Evolutionary conservation across 2,113 vertebrate species (phyloP), one percentile per base, ranked within the genome.

Genomic region (Gambusia holbrooki): DNA sequence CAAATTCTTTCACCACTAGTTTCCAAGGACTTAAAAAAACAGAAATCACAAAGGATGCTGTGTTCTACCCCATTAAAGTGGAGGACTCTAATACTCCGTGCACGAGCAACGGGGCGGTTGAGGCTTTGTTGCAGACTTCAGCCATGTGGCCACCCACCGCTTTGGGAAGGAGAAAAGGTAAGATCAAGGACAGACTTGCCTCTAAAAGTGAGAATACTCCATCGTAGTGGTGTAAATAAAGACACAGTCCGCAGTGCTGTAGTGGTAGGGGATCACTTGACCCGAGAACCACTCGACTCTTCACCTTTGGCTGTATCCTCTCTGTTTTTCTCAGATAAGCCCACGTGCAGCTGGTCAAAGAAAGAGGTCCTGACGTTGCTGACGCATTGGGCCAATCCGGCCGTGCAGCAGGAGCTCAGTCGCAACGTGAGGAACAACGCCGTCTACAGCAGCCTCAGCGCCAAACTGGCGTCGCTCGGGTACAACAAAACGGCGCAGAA

Each of bases 361-460:
- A 70, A 51, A 32, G 81, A 83, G 9, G 81, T 83, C 66, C 77
- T 66, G 42, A 33, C 74, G 12, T 62, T 87, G 65, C 35, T 81
- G 68, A 77, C 64, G 3, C 51, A 78, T 33, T 83, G 84, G 84
- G 80, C 76, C 32, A 74, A 74, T 45, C 84, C 84, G 0, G 3
- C 62, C 1, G 30, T 86, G 69, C 84, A 86, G 51, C 37, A 66
- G 22, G 81, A 80, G 28, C 84, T 86, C 40, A 30, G 19, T n/a
- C 73, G 73, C 45, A 86, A 74, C 0, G 27, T 80, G 62, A 82
- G 80, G 62, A 85, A 82, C 51, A 76, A 74, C 11, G 14, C 66
- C 6, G 69, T 82, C 62, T 86, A 82, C 22, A 9, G 35, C 0
- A 15, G 27, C 27, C 60, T 83, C 48, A 87, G 84, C 27, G 27